phyloP scores from a whole-genome alignment of 2,888 invertebrate species.

The Podotricha telesiphe region DNA sequence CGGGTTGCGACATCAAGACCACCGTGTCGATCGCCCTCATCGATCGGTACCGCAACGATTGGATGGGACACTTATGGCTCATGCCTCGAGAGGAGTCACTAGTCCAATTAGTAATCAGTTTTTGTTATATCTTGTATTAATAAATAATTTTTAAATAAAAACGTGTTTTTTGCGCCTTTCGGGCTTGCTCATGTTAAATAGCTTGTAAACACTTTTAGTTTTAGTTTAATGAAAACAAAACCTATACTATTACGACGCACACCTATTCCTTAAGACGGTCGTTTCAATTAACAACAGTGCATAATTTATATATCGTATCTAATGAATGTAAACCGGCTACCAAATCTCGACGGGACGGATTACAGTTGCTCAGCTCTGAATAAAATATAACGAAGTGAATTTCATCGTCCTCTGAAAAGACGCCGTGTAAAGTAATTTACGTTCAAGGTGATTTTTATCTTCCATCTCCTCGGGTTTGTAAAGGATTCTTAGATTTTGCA shows the following conservation, averaged over 20 bases:
- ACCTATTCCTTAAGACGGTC: not conserved
- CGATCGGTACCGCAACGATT: no score
- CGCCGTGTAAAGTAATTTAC: conserved; percentile 43
- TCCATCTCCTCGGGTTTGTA: conserved; percentile 27
- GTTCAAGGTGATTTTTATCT: conserved; percentile 40
- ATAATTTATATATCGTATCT: conserved; percentile 1
- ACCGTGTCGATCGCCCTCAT: no score
- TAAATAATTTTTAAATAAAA: no score
- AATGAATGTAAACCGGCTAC: conserved; percentile 26
- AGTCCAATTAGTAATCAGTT: no score
- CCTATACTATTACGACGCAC: not conserved
- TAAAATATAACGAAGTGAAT: conserved; percentile 44
- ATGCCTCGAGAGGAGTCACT: no score
- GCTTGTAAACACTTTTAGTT: no score
- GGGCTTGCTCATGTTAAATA: no score
- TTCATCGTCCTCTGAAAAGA: conserved; percentile 39
- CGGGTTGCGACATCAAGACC: no score
- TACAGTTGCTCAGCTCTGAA: conserved; percentile 42
- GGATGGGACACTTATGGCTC: no score
- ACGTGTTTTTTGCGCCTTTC: no score
- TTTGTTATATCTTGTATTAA: no score
- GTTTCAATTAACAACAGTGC: not conserved
- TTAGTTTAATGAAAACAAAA: not conserved
- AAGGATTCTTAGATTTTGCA: conserved; percentile 29
- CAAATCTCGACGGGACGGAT: conserved; percentile 39